A percentile compares a stretch with the other conserved stretches of the same genome.
phyloP scores from a whole-genome alignment of 2,888 invertebrate genomes.

The Protonemura montana region DNA sequence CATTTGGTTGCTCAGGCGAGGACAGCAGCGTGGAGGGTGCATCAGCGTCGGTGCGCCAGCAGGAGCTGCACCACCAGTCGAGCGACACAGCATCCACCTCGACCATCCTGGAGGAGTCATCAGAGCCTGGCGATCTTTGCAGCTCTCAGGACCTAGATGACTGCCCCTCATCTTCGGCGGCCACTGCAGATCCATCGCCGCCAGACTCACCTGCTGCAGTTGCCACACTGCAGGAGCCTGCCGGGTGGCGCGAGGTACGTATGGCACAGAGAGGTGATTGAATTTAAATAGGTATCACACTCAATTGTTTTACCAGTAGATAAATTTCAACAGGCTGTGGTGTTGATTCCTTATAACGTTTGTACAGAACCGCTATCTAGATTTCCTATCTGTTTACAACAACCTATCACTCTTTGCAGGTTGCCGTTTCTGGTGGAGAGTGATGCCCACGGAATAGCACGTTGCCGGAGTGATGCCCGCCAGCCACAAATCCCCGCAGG shows the following conservation, averaged over 20 bases:
- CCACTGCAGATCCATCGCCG: not conserved
- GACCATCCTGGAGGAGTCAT: slow-evolving; percentile 55
- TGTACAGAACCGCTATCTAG: no score
- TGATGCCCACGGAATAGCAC: no score
- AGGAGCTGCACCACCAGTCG: slow-evolving; percentile 52
- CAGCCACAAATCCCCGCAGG: no score
- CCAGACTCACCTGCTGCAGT: slow-evolving; percentile 38
- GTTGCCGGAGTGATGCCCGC: no score
- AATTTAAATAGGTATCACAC: no score
- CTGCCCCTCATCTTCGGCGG: not conserved
- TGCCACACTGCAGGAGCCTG: slow-evolving; percentile 48
- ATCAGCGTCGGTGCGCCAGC: slow-evolving; percentile 56
- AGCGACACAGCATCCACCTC: slow-evolving; percentile 52
- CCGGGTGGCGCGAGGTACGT: slow-evolving; percentile 59
- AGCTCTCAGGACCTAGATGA: slow-evolving; percentile 40
- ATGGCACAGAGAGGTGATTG: no score
- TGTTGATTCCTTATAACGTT: no score
- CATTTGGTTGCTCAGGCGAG: slow-evolving; percentile 54
- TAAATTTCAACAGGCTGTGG: no score
- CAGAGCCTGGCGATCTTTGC: slow-evolving; percentile 53
- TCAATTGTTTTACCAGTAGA: no score
- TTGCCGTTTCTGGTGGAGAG: no score
- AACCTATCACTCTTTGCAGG: no score
- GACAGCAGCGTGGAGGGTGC: slow-evolving; percentile 55
- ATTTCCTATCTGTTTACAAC: no score